Conservation (phyloP, 2,113 vertebrate genomes). For the Sander vitreus region DNA sequence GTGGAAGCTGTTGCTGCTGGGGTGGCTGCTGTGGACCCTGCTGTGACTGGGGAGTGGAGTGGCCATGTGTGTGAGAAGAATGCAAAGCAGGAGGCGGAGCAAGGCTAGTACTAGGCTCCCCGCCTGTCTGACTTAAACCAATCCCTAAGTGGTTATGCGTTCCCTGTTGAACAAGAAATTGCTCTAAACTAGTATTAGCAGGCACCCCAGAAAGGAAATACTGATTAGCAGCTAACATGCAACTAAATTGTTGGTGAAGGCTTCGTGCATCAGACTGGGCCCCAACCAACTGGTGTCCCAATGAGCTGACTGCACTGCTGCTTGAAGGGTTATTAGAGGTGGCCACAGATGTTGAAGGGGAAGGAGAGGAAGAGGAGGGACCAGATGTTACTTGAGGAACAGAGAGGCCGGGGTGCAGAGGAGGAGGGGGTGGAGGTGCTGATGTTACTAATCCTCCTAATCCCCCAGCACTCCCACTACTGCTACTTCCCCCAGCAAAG, state of each 20-base stretch:
- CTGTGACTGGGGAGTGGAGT: constrained; percentile 80
- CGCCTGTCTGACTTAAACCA: constrained; percentile 82
- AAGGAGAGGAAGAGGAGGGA: constrained; percentile 85
- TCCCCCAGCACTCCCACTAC: constrained; percentile 83
- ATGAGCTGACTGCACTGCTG: constrained; percentile 86
- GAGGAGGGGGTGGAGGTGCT: constrained; percentile 86
- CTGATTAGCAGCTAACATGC: constrained; percentile 89
- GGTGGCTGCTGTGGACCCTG: constrained; percentile 78
- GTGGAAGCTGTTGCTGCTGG: constrained; percentile 85
- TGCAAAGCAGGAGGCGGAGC: constrained; percentile 86
- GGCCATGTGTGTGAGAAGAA: constrained; percentile 83
- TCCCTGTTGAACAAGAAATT: constrained; percentile 88
- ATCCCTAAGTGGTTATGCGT: constrained; percentile 86
- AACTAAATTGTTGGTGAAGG: constrained; percentile 89
- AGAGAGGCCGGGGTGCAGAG: constrained; percentile 85
- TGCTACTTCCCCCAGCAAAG: constrained; percentile 84
- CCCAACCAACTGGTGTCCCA: constrained; percentile 86
- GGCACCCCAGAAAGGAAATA: constrained; percentile 88
- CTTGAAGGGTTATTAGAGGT: constrained; percentile 84
- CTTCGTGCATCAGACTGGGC: constrained; percentile 87
- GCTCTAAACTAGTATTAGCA: constrained; percentile 86
- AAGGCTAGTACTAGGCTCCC: constrained; percentile 81
- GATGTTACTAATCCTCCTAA: constrained; percentile 87
- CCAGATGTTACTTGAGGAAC: constrained; percentile 85
- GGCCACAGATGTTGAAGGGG: constrained; percentile 85